Evolutionary conservation across 2,797 vertebrate genomes (phyloP).

Genomic region (Halcyon badia): DNA sequence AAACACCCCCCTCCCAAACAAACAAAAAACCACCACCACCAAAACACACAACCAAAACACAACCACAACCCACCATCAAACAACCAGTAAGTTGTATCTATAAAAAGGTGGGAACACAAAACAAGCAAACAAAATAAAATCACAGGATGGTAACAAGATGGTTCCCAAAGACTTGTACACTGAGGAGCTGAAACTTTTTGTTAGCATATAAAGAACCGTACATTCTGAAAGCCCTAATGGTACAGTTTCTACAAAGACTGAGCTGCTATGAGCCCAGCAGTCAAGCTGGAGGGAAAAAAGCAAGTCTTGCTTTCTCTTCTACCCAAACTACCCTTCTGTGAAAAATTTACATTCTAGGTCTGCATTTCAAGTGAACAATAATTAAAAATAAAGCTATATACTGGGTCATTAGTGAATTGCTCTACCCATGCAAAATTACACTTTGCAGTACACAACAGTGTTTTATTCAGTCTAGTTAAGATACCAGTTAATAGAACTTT

Average conservation of each 20-base stretch:
- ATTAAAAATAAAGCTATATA: not conserved
- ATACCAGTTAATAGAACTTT: constrained; percentile 2
- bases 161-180: not conserved
- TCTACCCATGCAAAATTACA: not conserved
- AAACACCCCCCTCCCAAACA: too few species aligned
- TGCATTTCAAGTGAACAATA: not conserved
- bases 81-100: not conserved
- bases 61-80: not conserved
- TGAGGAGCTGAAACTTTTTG: not conserved
- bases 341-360: not conserved
- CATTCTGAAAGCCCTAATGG: not conserved
- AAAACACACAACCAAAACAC: not conserved
- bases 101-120: not conserved
- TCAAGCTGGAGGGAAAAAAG: fast-evolving
- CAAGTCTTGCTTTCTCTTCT: not conserved
- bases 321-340: not conserved
- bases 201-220: not conserved
- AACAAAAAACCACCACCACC: not conserved
- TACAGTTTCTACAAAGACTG: not conserved
- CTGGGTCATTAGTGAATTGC: not conserved
- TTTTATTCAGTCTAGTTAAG: not conserved
- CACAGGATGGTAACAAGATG: not conserved
- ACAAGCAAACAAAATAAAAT: not conserved
- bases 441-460: not conserved
- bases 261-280: not conserved